These are phyloP conservation scores for Epinephelus lanceolatus DNA, from an alignment of 2,113 vertebrate species.

Conservation along the genomic window DNA sequence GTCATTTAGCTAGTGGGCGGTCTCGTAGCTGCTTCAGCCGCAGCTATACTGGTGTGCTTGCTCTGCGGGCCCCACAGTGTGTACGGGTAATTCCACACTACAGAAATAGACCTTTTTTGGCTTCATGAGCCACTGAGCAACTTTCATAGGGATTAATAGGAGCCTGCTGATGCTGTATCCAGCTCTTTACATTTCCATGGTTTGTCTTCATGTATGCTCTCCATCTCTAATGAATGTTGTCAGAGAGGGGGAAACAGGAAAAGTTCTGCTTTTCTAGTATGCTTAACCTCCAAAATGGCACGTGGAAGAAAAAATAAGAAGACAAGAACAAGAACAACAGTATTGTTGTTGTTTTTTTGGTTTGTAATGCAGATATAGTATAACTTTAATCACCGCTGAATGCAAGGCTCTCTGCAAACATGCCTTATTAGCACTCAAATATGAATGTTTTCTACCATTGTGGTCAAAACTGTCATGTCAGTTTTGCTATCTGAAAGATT, in stretches of 20 bases:
- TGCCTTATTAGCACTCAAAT: conserved; percentile 51
- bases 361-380: conserved; percentile 27
- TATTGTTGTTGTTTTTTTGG: conserved; percentile 10
- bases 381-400: conserved; percentile 33
- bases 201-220: background rate
- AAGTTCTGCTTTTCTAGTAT: conserved; percentile 19
- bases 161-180: no score
- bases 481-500: conserved; percentile 44
- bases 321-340: conserved; percentile 20
- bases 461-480: conserved; percentile 29
- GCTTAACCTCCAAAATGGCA: conserved; percentile 17
- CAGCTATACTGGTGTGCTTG: no score
- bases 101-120: no score
- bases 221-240: background rate
- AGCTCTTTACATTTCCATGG: no score
- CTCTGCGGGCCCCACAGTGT: no score
- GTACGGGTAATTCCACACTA: no score
- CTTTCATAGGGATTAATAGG: no score
- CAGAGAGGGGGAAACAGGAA: conserved; percentile 18
- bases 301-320: conserved; percentile 10
- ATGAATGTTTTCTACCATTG: conserved; percentile 42
- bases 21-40: no score
- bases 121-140: no score
- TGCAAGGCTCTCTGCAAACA: conserved; percentile 18
- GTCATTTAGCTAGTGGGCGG: no score